These are phyloP conservation scores for Orchestia grillus DNA, from an alignment of 1,140 invertebrate species.

Conservation along the genomic window DNA sequence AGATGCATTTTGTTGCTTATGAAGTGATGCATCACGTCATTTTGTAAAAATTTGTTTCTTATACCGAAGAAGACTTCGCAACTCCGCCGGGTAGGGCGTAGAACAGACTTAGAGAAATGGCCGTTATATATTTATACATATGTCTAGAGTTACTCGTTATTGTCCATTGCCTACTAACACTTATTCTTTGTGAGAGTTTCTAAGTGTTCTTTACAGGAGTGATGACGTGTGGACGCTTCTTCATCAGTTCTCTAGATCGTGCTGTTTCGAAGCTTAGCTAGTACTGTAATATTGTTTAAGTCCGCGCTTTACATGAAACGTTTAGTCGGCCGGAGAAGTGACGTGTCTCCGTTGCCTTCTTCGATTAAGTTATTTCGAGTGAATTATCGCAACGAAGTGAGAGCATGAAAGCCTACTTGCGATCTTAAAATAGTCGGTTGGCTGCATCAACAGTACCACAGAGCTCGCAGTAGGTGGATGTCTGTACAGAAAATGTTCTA, in stretches of 20 bases:
- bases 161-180: slow-evolving; percentile 33
- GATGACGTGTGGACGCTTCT: background rate
- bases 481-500: too few species aligned
- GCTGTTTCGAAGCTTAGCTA: background rate
- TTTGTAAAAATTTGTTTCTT: background rate
- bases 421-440: background rate
- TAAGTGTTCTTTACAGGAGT: slow-evolving; percentile 13
- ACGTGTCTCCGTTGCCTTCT: background rate
- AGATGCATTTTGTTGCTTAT: background rate
- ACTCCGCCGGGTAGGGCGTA: background rate
- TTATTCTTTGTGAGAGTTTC: slow-evolving; percentile 20
- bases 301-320: background rate
- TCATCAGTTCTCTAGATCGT: background rate
- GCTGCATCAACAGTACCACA: background rate
- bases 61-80: background rate
- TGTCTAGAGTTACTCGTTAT: slow-evolving; percentile 16
- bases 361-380: background rate
- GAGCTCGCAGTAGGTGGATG: too few species aligned
- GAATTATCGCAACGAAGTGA: background rate
- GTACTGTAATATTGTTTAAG: background rate
- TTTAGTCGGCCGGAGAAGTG: background rate
- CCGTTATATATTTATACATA: slow-evolving; percentile 41
- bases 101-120: background rate
- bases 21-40: background rate
- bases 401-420: background rate